Percentiles rank a stretch among this genome's conserved stretches.
These are phyloP conservation scores for Pammene aurita DNA, from an alignment of 2,888 invertebrate species.

Conservation along the genomic window DNA sequence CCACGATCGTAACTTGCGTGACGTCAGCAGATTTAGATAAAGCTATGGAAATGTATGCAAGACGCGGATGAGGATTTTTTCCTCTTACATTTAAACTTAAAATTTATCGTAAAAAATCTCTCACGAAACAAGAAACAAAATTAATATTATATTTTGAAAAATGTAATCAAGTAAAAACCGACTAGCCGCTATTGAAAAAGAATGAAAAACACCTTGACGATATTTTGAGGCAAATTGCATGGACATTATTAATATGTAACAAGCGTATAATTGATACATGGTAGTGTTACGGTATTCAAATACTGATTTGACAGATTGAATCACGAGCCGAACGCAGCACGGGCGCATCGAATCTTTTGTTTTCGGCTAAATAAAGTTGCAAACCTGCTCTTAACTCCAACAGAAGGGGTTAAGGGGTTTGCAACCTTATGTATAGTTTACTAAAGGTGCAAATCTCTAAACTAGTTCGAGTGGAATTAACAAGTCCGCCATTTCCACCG, in stretches of 20 bases:
- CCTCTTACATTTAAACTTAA: too few relatives aligned
- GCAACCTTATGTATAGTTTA: background rate
- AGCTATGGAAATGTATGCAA: background rate
- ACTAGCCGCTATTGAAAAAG: background rate
- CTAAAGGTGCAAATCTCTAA: background rate
- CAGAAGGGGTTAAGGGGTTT: background rate
- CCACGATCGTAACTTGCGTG: background rate
- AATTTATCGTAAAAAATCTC: too few relatives aligned
- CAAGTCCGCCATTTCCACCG: too few relatives aligned
- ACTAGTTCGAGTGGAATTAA: too few relatives aligned
- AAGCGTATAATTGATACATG: conserved; percentile 36
- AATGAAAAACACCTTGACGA: conserved; percentile 10
- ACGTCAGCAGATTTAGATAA: conserved; percentile 15
- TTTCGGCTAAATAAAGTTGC: conserved; percentile 7
- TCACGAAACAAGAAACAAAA: too few relatives aligned
- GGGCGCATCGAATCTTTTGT: conserved; percentile 31
- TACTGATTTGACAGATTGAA: conserved; percentile 38
- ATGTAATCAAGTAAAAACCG: too few relatives aligned
- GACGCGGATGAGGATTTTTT: background rate
- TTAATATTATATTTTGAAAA: too few relatives aligned
- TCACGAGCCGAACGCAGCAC: conserved; percentile 10
- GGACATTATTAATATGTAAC: conserved; percentile 36
- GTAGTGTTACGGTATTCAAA: conserved; percentile 35
- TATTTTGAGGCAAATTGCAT: conserved; percentile 29
- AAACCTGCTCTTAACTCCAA: background rate